Percentiles rank a stretch among this genome's conserved stretches.
Conservation (phyloP, 2,888 invertebrate genomes). For the Lithophane socia region DNA sequence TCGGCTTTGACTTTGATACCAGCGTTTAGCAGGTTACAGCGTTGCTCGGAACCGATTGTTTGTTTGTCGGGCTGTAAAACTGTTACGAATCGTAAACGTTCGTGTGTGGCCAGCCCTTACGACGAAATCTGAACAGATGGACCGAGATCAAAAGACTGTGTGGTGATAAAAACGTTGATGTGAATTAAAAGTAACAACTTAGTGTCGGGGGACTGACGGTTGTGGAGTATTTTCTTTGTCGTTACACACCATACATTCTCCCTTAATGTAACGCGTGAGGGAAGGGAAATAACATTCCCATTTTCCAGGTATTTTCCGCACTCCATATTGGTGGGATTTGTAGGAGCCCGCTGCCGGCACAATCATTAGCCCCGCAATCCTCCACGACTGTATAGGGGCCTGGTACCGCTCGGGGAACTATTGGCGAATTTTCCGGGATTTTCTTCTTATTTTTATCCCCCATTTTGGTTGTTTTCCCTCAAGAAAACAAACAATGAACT, state of each 20-base stretch:
- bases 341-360: constrained; percentile 76
- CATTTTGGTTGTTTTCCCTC: constrained; percentile 70
- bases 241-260: constrained; percentile 73
- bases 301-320: constrained; percentile 89
- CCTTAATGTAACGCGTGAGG: constrained; percentile 68
- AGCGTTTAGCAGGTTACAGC: constrained; percentile 81
- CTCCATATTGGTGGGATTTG: constrained; percentile 89
- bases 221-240: constrained; percentile 70
- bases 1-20: constrained; percentile 87
- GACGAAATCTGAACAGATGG: constrained; percentile 89
- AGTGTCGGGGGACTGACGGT: constrained; percentile 75
- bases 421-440: constrained; percentile 84
- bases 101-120: constrained; percentile 90
- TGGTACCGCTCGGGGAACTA: constrained; percentile 81
- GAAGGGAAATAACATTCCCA: constrained; percentile 81
- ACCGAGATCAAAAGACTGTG: constrained; percentile 86
- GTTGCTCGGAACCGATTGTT: constrained; percentile 88
- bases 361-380: constrained; percentile 87
- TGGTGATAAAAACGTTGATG: constrained; percentile 88
- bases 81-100: constrained; percentile 88
- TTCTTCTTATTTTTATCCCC: constrained; percentile 75
- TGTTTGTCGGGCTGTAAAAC: constrained; percentile 89
- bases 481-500: constrained; percentile 65
- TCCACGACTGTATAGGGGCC: constrained; percentile 79
- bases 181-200: constrained; percentile 87